Percentiles rank a stretch among this genome's conserved stretches.
Evolutionary conservation across 2,888 invertebrate genomes (phyloP).

Genomic region (Apoderus coryli): DNA sequence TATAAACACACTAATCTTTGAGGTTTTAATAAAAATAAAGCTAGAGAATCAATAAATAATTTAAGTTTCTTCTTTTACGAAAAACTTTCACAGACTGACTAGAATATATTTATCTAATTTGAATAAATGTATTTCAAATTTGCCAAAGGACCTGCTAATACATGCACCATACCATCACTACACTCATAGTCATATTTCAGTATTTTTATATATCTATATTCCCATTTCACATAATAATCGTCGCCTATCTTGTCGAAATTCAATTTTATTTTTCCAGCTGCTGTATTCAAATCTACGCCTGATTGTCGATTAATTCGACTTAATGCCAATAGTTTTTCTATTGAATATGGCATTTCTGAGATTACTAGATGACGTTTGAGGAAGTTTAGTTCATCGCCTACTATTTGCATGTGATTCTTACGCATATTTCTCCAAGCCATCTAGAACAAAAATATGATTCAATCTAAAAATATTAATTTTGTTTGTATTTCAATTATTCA

Average conservation of each 20-base stretch:
- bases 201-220: constrained; percentile 59
- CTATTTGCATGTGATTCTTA: constrained; percentile 14
- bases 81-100: too few relatives aligned
- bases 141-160: constrained; percentile 60
- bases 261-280: constrained; percentile 19
- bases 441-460: too few relatives aligned
- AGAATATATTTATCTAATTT: too few relatives aligned
- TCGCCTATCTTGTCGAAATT: constrained; percentile 19
- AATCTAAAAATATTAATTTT: too few relatives aligned
- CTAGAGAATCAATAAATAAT: too few relatives aligned
- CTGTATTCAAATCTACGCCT: constrained; percentile 15
- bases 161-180: constrained; percentile 87
- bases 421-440: constrained; percentile 57
- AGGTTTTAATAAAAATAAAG: too few relatives aligned
- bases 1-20: too few relatives aligned
- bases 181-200: constrained; percentile 83
- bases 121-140: too few relatives aligned
- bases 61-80: too few relatives aligned
- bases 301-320: constrained; percentile 16
- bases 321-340: constrained; percentile 42
- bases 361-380: constrained; percentile 77
- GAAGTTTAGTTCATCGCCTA: constrained; percentile 51
- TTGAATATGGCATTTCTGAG: constrained; percentile 55
- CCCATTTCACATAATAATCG: constrained; percentile 22
- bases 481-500: too few relatives aligned